Evolutionary conservation across 2,797 vertebrate genomes (phyloP).

Genomic region (Myotis findleyi): DNA sequence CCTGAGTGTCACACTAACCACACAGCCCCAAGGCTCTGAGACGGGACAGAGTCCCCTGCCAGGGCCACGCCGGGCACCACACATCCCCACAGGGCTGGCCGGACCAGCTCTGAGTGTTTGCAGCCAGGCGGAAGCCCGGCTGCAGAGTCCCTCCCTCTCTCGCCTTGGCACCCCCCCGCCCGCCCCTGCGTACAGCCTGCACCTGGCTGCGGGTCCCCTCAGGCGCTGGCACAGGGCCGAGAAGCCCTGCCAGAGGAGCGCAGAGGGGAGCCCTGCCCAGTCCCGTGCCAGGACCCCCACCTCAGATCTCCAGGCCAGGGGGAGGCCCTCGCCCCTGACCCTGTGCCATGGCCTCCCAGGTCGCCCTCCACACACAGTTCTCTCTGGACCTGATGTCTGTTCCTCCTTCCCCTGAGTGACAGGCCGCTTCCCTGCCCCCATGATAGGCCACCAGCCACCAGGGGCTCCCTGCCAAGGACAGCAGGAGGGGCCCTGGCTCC

Average conservation of each 20-base stretch:
- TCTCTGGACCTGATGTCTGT: background rate
- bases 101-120: background rate
- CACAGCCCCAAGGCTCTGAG: background rate
- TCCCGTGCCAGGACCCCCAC: background rate
- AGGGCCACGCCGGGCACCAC: background rate
- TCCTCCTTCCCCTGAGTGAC: constrained; percentile 46
- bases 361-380: background rate
- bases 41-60: background rate
- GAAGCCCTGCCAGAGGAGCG: background rate
- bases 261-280: background rate
- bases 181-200: background rate
- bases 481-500: background rate
- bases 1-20: background rate
- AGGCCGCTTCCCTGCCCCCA: background rate
- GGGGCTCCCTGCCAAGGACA: constrained; percentile 56
- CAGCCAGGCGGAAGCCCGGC: background rate
- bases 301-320: background rate
- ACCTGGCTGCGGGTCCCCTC: background rate
- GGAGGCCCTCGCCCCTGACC: background rate
- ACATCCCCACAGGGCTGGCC: background rate
- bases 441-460: constrained; percentile 4
- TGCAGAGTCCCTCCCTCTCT: background rate
- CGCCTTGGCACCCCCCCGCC: background rate
- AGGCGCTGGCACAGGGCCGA: background rate
- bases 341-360: background rate